These are phyloP conservation scores for Meteorus sp. DNA, from an alignment of 1,140 invertebrate genomes.

Conservation along the genomic window DNA sequence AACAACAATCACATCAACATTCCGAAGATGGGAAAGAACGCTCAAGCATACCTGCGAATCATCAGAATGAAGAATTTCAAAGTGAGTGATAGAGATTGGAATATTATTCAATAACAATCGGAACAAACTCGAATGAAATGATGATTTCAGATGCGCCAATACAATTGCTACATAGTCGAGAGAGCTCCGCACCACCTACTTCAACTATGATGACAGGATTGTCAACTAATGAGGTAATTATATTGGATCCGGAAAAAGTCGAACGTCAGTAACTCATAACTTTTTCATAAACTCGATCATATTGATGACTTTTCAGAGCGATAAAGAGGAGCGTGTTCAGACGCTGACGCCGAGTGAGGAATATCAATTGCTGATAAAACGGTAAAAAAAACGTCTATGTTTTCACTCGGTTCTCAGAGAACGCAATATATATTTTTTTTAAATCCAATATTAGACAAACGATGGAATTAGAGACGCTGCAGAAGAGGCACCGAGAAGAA, in stretches of 20 bases:
- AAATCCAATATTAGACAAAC: no score
- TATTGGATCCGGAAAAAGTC: neutral
- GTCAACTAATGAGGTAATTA: slow-evolving; percentile 43
- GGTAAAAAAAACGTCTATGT: slow-evolving; percentile 34
- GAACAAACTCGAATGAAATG: no score
- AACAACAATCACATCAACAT: slow-evolving; percentile 38
- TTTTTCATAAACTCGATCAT: no score
- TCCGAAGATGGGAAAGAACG: slow-evolving; percentile 34
- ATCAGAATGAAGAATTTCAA: slow-evolving; percentile 42
- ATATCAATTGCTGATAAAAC: slow-evolving; percentile 56
- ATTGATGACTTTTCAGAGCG: slow-evolving; percentile 35
- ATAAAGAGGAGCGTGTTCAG: slow-evolving; percentile 51
- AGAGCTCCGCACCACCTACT: slow-evolving; percentile 50
- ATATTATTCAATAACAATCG: no score
- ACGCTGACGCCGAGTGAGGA: slow-evolving; percentile 54
- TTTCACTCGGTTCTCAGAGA: no score
- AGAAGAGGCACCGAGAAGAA: slow-evolving; percentile 54
- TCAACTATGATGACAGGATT: slow-evolving; percentile 32
- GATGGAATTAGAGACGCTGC: slow-evolving; percentile 53
- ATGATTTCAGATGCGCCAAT: slow-evolving; percentile 20
- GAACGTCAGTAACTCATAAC: no score
- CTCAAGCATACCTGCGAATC: slow-evolving; percentile 8
- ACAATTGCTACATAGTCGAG: slow-evolving; percentile 50
- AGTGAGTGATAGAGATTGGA: no score
- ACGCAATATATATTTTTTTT: no score